Evolutionary conservation across 2,888 invertebrate genomes (phyloP), one percentile per base, ranked within the genome.

Genomic region (Orthosia gracilis): DNA sequence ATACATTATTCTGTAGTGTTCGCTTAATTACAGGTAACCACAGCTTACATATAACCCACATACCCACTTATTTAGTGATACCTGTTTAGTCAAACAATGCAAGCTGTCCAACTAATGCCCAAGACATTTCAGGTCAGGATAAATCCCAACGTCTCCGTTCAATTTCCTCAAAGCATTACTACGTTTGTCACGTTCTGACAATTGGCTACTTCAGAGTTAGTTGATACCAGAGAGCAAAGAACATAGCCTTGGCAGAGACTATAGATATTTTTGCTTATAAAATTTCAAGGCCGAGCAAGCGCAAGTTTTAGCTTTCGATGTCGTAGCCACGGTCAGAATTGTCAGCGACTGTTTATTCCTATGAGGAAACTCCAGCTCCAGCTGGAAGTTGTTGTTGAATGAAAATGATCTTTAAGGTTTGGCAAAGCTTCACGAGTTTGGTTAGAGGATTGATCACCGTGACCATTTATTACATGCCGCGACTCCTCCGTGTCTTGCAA

Each of bases 171-270:
- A 57, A 55, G n/a, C 21, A 80, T 66, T 66, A 11, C n/a, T 15
- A 69, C 65, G 57, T 69, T 59, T 26, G 52, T 73, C 80, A 74
- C 79, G 79, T 77, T 23, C 45, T 47, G 31, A 78, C 69, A 62
- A 80, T 76, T 77, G 69, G 70, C 62, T 73, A 62, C 26, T 64
- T 64, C 50, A 15, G 45, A 67, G 49, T 64, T 67, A 64, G 52
- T 73, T 63, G 59, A 78, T 71, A 59, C 54, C 40, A 61, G 15
- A 61, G 59, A 61, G 45, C n/a, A 40, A 0, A 0, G n/a, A 59
- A 59, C 13, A 40, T n/a, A 26, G 15, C 17, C 1, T 40, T 21
- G 45, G 21, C 59, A 3, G 1, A 23, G 23, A 55, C 23, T 13
- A 31, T 3, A 55, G 23, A 15, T 15, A 23, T 4, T 0, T 23